phyloP scores from a whole-genome alignment of 2,113 vertebrate species.

The Prunella fulvescens region DNA sequence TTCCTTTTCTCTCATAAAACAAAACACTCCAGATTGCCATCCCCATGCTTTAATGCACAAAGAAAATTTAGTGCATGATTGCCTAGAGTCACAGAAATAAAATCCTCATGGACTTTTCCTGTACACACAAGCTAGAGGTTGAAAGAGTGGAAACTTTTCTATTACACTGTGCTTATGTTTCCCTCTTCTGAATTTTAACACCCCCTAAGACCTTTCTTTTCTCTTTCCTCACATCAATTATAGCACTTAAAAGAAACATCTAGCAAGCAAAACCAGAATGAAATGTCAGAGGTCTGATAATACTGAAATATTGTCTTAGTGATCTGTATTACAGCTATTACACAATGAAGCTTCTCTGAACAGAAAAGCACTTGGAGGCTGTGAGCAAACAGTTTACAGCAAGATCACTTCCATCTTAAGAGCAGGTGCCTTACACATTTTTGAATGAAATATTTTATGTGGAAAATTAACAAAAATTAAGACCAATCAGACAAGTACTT shows the following conservation, averaged over 20 bases:
- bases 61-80: neutral
- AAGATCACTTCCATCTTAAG: neutral
- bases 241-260: neutral
- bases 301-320: neutral
- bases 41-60: neutral
- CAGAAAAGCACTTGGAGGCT: neutral
- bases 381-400: neutral
- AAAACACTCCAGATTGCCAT: neutral
- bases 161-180: neutral
- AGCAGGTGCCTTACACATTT: neutral
- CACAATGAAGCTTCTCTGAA: neutral
- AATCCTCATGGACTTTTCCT: neutral
- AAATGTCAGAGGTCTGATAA: conserved; percentile 3
- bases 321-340: neutral
- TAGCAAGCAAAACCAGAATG: neutral
- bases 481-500: neutral
- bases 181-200: conserved; percentile 2
- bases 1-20: neutral
- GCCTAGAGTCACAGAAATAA: neutral
- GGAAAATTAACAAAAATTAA: neutral
- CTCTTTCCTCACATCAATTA: neutral
- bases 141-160: neutral
- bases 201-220: neutral
- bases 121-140: neutral
- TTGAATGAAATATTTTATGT: neutral